Base-by-base conservation (phyloP, 2,113 vertebrate species). In the Tapirus terrestris region DNA sequence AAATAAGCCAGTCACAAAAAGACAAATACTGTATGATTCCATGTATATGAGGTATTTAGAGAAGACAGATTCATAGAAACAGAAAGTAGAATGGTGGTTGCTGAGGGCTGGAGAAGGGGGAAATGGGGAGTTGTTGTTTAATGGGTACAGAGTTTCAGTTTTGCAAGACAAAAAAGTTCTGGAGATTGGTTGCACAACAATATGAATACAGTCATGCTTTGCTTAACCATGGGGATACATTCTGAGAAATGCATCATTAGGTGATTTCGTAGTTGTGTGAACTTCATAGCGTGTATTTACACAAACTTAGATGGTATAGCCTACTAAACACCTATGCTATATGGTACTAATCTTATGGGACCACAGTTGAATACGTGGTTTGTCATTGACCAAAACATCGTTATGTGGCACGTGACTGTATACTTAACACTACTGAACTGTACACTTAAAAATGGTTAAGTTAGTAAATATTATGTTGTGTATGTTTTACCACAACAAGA, bases 141-240 rank as follows among this genome's bases (percentile, higher is more conserved):
- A 21, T 45, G 45, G 53, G 31, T 85, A 79, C 43, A 85, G 70
- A 88, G 29, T 95, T 92, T 94, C 85, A 67, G 72, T 85, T 92
- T 76, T 81, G 56, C 23, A 94, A 85, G 92, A 89, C 73, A 39
- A 45, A 39, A 80, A 39, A 8, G 2, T 95, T 80, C 65, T 89
- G 51, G 84, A 68, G 39, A 56, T 18, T 8, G 17, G 53, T 83
- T 73, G 31, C 21, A 63, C 56, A 84, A 36, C 61, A 43, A 1
- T 43, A 31, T 33, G 60, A 72, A 27, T 68, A 53, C 51, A 53
- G 51, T 53, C 51, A 16, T 53, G 51, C 14, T 12, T 53, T 53
- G 51, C 51, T 53, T 53, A 53, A 14, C 51, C 13, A 53, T 13
- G 12, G 51, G 13, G 51, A 53, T 14, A 53, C 3, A 53, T 53